A percentile compares a stretch with the other conserved stretches of the same genome.
Conservation (phyloP, 53 echinoderm and acorn worm species). For the Astropecten irregularis region DNA sequence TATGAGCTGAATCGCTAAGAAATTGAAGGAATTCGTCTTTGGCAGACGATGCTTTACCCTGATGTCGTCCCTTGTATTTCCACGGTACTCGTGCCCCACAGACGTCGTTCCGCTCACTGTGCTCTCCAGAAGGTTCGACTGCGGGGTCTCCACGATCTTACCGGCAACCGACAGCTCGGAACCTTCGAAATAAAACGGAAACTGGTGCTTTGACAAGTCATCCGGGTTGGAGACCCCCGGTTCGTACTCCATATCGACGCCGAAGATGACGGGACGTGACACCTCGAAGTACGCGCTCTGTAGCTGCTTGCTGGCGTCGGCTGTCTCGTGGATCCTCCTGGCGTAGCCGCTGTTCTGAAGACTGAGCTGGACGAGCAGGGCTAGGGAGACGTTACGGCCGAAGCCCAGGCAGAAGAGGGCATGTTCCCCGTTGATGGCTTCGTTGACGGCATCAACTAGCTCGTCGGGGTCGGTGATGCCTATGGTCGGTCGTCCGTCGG, state of each 20-base stretch:
- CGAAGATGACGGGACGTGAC: conserved; percentile 80
- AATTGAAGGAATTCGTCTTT: no score
- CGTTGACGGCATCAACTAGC: conserved; percentile 60
- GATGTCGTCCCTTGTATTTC: conserved; percentile 55
- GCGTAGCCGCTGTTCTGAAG: conserved; percentile 82
- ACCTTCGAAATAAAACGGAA: conserved; percentile 81
- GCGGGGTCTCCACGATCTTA: conserved; percentile 48
- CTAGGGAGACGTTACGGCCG: conserved; percentile 85
- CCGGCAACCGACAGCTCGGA: conserved; percentile 84
- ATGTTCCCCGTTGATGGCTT: conserved; percentile 73
- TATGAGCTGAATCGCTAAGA: no score
- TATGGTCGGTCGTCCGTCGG: conserved; percentile 84
- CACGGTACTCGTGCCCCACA: conserved; percentile 39
- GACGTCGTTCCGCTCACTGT: conserved; percentile 65
- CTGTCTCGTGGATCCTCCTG: conserved; percentile 80
- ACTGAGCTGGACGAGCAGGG: conserved; percentile 82
- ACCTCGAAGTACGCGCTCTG: conserved; percentile 79
- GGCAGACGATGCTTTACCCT: no score
- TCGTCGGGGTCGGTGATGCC: conserved; percentile 70
- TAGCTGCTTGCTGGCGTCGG: conserved; percentile 75
- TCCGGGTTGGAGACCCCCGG: conserved; percentile 63
- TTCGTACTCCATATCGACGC: conserved; percentile 76
- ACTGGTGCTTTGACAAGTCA: conserved; percentile 59
- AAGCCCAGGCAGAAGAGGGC: conserved; percentile 81
- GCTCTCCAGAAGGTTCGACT: conserved; percentile 49